Conservation (phyloP, 2,888 invertebrate species). For the Acanthoscelides obtectus region DNA sequence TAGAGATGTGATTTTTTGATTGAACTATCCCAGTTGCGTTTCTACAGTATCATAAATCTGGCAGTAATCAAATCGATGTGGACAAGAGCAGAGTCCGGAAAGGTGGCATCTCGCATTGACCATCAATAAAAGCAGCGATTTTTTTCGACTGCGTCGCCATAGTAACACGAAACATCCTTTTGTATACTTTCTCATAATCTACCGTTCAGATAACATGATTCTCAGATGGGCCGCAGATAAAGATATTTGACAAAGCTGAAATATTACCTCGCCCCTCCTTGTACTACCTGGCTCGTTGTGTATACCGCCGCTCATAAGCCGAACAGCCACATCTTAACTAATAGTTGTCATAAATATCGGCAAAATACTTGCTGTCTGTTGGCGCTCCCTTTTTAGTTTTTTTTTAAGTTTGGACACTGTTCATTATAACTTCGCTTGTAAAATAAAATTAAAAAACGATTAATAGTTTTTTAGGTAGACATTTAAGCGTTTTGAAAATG, state of each 20-base stretch:
- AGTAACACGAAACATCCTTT: conserved; percentile 21
- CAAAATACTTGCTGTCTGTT: neutral
- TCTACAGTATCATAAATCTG: neutral
- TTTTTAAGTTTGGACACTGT: too few species aligned
- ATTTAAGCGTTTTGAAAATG: too few species aligned
- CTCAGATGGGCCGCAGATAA: conserved; percentile 28
- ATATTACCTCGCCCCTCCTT: conserved; percentile 23
- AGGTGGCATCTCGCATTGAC: too few species aligned
- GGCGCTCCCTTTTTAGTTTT: too few species aligned
- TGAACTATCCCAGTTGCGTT: neutral
- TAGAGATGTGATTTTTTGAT: too few species aligned
- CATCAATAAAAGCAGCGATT: neutral
- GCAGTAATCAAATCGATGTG: neutral
- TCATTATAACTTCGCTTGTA: too few species aligned
- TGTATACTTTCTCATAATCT: conserved; percentile 26
- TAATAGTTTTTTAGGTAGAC: too few species aligned
- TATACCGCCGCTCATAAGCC: too few species aligned
- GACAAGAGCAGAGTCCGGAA: neutral
- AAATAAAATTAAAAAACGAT: too few species aligned
- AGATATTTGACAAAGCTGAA: conserved; percentile 28
- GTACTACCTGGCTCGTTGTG: conserved; percentile 22
- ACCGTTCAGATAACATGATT: conserved; percentile 29
- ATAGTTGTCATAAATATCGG: conserved; percentile 13
- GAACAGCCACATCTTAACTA: conserved; percentile 16
- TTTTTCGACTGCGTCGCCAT: neutral